Evolutionary conservation across 2,113 vertebrate genomes (phyloP).

Genomic region (Odontophorus gujanensis): DNA sequence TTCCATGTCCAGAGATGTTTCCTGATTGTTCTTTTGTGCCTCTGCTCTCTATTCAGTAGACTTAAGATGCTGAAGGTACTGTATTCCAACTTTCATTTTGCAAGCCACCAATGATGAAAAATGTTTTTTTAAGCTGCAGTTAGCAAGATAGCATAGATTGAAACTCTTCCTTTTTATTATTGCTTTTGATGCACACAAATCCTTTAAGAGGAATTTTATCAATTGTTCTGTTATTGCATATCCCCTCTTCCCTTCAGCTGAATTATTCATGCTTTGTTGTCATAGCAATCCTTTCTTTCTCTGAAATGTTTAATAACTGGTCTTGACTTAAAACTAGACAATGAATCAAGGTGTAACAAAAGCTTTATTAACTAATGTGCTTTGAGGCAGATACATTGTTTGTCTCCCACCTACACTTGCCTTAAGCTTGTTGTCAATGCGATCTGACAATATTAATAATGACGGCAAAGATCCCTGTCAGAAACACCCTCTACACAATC

Average conservation of each 20-base stretch:
- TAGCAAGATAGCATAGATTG: conserved; percentile 48
- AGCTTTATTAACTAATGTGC: conserved; percentile 51
- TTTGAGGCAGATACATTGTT: neutral
- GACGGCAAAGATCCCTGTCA: neutral
- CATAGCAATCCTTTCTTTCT: conserved; percentile 60
- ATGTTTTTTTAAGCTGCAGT: conserved; percentile 45
- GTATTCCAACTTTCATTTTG: conserved; percentile 10
- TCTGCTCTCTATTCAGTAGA: neutral
- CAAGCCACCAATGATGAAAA: conserved; percentile 41
- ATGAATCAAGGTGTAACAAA: conserved; percentile 54
- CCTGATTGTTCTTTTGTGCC: neutral
- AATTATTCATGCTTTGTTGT: conserved; percentile 76
- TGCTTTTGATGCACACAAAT: conserved; percentile 61
- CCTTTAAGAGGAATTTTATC: conserved; percentile 68
- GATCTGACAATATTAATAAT: neutral
- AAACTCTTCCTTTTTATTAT: conserved; percentile 62
- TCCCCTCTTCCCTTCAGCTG: conserved; percentile 48
- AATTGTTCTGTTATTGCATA: conserved; percentile 57
- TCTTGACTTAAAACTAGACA: conserved; percentile 52
- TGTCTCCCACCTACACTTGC: neutral
- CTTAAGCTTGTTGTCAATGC: neutral
- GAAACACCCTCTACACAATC: neutral
- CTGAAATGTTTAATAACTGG: conserved; percentile 74
- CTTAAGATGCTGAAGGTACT: conserved; percentile 43
- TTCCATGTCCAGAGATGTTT: conserved; percentile 24